Evolutionary conservation across 92 coral and sea anemone genomes (phyloP), one percentile per base, ranked within the genome.

Genomic region (Paramuricea clavata): DNA sequence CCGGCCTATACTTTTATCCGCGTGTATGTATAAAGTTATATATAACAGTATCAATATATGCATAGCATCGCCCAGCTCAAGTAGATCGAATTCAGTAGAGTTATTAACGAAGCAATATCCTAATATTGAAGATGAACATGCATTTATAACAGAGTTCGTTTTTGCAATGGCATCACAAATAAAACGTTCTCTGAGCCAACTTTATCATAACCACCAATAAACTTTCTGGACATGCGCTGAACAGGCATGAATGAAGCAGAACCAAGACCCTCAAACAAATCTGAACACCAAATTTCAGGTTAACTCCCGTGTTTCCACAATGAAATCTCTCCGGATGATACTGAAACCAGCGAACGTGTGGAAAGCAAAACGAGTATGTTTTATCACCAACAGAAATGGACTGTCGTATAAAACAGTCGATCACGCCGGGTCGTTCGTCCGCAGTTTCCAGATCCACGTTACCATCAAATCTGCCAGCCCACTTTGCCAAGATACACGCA

Each of bases 311-410:
- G 27, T 34, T 47, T 12, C 41, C 72, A 26, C 19, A 78, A 28
- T 15, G 44, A 68, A 26, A 49, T 39, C 88, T 64, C 0, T 84
- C 56, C 1, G 88, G 88, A 36, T 84, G 88, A 33, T 25, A 11
- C 77, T 86, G 84, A 65, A 59, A 86, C 89, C 89, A 86, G 6
- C 22, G 0, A 26, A 86, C 89, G 2, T 65, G 12, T 34, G 89
- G 84, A 71, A 86, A 75, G 21, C 56, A 30, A 28, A 86, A 47
- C 17, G 75, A 12, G 47, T 36, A 64, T 57, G 17, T 26, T 26
- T 72, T 43, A 34, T 72, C 74, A 49, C n/a, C 68, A 44, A 86
- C 4, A 21, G 17, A 42, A 42, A 86, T 10, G 41, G 50, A 32
- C 25, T 85, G 89, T 34, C 31, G 76, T 26, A 77, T 10, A 30